Evolutionary conservation across 2,888 invertebrate species (phyloP).

Genomic region (Thereva unica): DNA sequence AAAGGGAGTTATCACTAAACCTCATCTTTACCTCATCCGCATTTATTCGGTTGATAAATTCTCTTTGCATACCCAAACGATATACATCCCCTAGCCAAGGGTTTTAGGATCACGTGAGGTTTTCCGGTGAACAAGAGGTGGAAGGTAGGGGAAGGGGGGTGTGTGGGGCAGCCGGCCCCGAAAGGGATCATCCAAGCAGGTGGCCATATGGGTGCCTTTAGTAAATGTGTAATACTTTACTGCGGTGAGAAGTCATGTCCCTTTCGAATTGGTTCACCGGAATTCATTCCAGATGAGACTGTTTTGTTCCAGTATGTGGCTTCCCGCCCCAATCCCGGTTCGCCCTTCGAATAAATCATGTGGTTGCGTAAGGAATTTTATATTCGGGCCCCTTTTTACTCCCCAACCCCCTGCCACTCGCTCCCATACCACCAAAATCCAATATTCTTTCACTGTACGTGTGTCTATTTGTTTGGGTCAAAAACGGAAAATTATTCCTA

Average conservation of each 20-base stretch:
- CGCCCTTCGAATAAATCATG: constrained; percentile 29
- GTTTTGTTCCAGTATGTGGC: constrained; percentile 2
- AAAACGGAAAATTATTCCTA: constrained; percentile 27
- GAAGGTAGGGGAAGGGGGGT: background rate
- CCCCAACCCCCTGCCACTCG: too few relatives aligned
- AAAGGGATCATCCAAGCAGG: constrained; percentile 3
- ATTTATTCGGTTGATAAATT: constrained; percentile 34
- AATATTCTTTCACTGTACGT: constrained; percentile 8
- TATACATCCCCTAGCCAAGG: constrained; percentile 22
- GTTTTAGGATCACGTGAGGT: background rate
- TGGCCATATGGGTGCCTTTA: constrained; percentile 11
- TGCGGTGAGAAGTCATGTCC: constrained; percentile 22
- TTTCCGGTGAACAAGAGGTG: background rate
- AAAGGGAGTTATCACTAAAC: constrained; percentile 30
- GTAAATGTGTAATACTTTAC: constrained; percentile 7
- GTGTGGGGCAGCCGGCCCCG: background rate
- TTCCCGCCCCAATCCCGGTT: constrained; percentile 5
- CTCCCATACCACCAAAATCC: too few relatives aligned
- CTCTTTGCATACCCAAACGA: constrained; percentile 33
- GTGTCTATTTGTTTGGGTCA: constrained; percentile 19
- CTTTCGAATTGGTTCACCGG: constrained; percentile 25
- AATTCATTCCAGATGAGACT: constrained; percentile 27
- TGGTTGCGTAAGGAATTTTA: constrained; percentile 35
- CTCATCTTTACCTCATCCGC: constrained; percentile 34
- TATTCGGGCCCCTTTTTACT: constrained; percentile 11